A percentile compares a stretch with the other conserved stretches of the same genome.
Evolutionary conservation across 2,797 vertebrate species (phyloP).

Genomic region (Falco rusticolus): DNA sequence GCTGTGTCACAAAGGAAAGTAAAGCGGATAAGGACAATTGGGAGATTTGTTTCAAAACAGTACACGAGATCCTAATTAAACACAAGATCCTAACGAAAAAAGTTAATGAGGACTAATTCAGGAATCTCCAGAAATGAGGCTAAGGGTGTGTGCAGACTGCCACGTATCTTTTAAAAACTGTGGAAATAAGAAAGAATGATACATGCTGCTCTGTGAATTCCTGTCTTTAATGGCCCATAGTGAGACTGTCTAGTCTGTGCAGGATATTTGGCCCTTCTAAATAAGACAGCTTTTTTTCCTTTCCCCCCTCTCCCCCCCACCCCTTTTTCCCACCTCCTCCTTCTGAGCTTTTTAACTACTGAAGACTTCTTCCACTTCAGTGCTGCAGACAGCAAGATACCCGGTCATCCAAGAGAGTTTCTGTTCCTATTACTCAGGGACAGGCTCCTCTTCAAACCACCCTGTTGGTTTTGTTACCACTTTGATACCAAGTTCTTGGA

Average conservation of each 20-base stretch:
- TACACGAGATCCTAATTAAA: background rate
- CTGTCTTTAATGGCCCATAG: background rate
- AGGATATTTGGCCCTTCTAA: background rate
- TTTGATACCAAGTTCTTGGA: background rate
- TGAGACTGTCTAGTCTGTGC: background rate
- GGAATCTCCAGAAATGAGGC: background rate
- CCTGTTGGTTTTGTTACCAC: background rate
- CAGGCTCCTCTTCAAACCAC: background rate
- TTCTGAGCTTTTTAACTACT: background rate
- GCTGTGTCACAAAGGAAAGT: background rate
- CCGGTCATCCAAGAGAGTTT: background rate
- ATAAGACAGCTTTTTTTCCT: background rate
- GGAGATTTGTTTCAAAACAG: background rate
- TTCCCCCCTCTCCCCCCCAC: too few species aligned
- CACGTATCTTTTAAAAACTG: background rate
- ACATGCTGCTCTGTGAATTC: background rate
- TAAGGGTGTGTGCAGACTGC: background rate
- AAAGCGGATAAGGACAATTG: background rate
- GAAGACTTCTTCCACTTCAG: background rate
- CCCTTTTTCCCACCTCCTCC: background rate
- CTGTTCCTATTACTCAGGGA: background rate
- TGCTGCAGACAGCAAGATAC: background rate
- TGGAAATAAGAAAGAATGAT: background rate
- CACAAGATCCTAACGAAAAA: background rate
- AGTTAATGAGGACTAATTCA: background rate